A percentile compares a stretch with the other conserved stretches of the same genome.
Evolutionary conservation across 2,888 invertebrate genomes (phyloP).

Genomic region (Trimorus sp.): DNA sequence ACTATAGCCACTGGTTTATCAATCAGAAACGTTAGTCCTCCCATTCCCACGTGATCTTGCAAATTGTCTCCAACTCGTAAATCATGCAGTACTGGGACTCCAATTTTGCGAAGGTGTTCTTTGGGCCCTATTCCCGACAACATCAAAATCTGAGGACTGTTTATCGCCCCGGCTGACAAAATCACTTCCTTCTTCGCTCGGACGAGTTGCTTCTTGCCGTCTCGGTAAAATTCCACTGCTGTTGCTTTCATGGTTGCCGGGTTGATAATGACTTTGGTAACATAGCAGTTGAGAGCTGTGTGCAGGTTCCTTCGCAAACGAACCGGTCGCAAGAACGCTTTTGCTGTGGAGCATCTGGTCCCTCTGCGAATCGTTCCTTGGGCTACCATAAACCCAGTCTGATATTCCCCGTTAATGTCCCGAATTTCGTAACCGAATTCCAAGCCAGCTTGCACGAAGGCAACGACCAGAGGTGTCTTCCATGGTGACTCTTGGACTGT

Average conservation of each 20-base stretch:
- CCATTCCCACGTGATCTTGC: slow-evolving; percentile 94
- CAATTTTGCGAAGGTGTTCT: slow-evolving; percentile 86
- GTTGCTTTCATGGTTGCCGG: slow-evolving; percentile 88
- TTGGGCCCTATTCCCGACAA: slow-evolving; percentile 92
- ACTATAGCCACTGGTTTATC: slow-evolving; percentile 93
- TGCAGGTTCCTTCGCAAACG: slow-evolving; percentile 90
- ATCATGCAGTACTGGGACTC: slow-evolving; percentile 89
- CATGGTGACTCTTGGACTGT: slow-evolving; percentile 93
- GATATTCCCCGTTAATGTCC: slow-evolving; percentile 91
- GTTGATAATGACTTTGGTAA: slow-evolving; percentile 89
- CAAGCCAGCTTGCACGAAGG: slow-evolving; percentile 90
- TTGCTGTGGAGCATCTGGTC: slow-evolving; percentile 92
- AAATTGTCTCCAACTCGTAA: slow-evolving; percentile 90
- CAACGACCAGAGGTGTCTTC: slow-evolving; percentile 88
- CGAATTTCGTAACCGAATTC: slow-evolving; percentile 92
- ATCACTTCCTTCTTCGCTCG: slow-evolving; percentile 92
- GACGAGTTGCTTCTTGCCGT: slow-evolving; percentile 87
- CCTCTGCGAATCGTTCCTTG: slow-evolving; percentile 93
- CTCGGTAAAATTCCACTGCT: slow-evolving; percentile 90
- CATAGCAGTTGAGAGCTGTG: slow-evolving; percentile 90
- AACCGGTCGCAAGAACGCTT: slow-evolving; percentile 89
- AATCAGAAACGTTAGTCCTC: slow-evolving; percentile 90
- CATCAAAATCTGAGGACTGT: slow-evolving; percentile 95
- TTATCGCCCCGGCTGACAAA: slow-evolving; percentile 94
- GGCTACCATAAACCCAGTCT: slow-evolving; percentile 93